These are phyloP conservation scores for Drosophila siamana DNA, from an alignment of 2,888 invertebrate species.

Conservation along the genomic window DNA sequence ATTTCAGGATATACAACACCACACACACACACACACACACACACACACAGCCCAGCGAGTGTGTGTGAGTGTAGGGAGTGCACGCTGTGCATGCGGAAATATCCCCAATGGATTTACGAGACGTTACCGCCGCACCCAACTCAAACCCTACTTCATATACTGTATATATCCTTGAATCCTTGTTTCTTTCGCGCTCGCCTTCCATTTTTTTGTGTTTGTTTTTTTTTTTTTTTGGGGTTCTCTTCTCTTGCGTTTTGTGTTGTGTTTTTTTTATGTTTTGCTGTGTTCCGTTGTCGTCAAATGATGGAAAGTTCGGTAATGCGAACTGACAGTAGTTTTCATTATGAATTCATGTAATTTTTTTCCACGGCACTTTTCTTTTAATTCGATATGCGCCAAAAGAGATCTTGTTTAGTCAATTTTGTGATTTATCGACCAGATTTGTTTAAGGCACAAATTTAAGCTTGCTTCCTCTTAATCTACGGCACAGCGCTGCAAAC, in stretches of 20 bases:
- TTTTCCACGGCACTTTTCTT: slow-evolving; percentile 20
- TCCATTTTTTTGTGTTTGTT: too few species aligned
- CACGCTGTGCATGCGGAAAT: slow-evolving; percentile 45
- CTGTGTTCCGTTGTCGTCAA: slow-evolving; percentile 14
- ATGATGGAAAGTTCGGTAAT: slow-evolving; percentile 78
- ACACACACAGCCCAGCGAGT: too few species aligned
- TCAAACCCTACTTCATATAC: slow-evolving; percentile 54
- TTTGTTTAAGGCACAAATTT: background rate
- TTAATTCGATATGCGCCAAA: slow-evolving; percentile 19
- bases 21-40: too few species aligned
- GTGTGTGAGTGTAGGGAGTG: slow-evolving; percentile 23
- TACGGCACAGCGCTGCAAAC: slow-evolving; percentile 2
- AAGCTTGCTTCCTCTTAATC: background rate
- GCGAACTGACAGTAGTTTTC: slow-evolving; percentile 80
- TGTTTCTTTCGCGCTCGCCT: slow-evolving; percentile 34
- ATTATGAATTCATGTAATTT: slow-evolving; percentile 80
- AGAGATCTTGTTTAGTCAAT: background rate
- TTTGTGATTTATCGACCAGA: background rate
- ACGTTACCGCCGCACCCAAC: slow-evolving; percentile 65
- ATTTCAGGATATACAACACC: slow-evolving; percentile 14
- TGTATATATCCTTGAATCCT: slow-evolving; percentile 24
- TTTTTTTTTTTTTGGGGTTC: slow-evolving; percentile 14
- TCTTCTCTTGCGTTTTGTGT: background rate
- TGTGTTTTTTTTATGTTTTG: background rate
- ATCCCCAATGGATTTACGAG: slow-evolving; percentile 71